Conservation (phyloP, 2,888 invertebrate species). For the Blomia tropicalis region DNA sequence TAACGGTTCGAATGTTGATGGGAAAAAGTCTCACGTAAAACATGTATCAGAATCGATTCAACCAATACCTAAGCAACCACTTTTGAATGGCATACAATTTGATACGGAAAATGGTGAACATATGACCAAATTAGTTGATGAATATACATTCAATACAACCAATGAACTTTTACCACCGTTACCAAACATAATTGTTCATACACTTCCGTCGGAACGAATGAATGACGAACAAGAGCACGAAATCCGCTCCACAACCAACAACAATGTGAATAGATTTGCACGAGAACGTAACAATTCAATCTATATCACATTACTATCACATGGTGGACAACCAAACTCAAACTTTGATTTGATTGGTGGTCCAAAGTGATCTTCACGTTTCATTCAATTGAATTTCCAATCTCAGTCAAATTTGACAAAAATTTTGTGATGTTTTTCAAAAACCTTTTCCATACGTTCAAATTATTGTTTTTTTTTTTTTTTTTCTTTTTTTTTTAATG, state of each 20-base stretch:
- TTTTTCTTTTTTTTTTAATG: no score
- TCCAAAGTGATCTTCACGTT: background rate
- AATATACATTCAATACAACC: background rate
- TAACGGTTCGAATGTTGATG: background rate
- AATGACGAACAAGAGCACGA: background rate
- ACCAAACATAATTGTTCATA: background rate
- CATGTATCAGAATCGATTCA: background rate
- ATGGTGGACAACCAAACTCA: background rate
- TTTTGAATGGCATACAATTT: background rate
- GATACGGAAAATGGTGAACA: background rate
- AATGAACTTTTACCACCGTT: background rate
- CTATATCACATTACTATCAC: background rate
- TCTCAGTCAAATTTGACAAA: no score
- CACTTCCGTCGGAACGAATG: no score
- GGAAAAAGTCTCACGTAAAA: background rate
- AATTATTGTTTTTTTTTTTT: no score
- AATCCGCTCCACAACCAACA: background rate
- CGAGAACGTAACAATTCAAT: background rate
- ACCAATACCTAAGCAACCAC: background rate
- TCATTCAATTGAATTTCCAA: no score
- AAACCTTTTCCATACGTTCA: no score
- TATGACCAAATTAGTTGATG: background rate
- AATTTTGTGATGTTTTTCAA: no score
- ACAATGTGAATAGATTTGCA: background rate
- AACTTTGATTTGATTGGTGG: background rate